Conservation (phyloP, 2,888 invertebrate genomes). For the Tupiocoris notatus region DNA sequence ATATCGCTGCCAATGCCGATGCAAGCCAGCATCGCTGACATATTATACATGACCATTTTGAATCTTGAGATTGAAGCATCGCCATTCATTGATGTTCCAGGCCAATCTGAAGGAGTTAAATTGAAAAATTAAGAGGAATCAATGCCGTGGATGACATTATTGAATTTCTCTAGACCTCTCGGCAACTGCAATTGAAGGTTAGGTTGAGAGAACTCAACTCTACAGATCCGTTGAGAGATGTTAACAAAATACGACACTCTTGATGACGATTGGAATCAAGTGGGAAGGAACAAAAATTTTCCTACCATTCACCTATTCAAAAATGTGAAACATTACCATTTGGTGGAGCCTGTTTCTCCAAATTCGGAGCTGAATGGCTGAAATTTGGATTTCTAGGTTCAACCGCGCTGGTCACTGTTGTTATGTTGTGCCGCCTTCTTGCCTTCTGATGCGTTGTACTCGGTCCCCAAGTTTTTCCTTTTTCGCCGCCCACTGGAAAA, state of each 20-base stretch:
- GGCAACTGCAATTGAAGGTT: too few relatives aligned
- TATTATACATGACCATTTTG: slow-evolving; percentile 81
- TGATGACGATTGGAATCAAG: too few relatives aligned
- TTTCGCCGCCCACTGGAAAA: slow-evolving; percentile 61
- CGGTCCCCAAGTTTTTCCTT: slow-evolving; percentile 98
- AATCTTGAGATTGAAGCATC: slow-evolving; percentile 65
- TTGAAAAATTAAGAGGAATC: too few relatives aligned
- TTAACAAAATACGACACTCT: too few relatives aligned
- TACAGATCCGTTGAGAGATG: too few relatives aligned
- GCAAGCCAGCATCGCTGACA: slow-evolving; percentile 86
- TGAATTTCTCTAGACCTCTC: too few relatives aligned
- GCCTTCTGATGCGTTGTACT: slow-evolving; percentile 77
- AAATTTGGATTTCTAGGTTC: slow-evolving; percentile 54
- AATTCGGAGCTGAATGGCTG: slow-evolving; percentile 65
- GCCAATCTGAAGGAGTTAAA: slow-evolving; percentile 41
- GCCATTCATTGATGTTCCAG: slow-evolving; percentile 41
- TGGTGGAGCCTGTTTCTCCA: slow-evolving; percentile 58
- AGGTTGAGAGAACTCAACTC: too few relatives aligned
- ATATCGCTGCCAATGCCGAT: slow-evolving; percentile 92
- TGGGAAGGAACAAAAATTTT: too few relatives aligned
- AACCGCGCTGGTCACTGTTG: slow-evolving; percentile 54
- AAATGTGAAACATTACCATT: too few relatives aligned
- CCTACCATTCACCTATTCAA: too few relatives aligned
- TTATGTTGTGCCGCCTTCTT: slow-evolving; percentile 66
- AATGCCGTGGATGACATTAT: too few relatives aligned